A percentile compares a stretch with the other conserved stretches of the same genome.
These are phyloP conservation scores for Cephus pygmeus DNA, from an alignment of 2,888 invertebrate species.

Conservation along the genomic window DNA sequence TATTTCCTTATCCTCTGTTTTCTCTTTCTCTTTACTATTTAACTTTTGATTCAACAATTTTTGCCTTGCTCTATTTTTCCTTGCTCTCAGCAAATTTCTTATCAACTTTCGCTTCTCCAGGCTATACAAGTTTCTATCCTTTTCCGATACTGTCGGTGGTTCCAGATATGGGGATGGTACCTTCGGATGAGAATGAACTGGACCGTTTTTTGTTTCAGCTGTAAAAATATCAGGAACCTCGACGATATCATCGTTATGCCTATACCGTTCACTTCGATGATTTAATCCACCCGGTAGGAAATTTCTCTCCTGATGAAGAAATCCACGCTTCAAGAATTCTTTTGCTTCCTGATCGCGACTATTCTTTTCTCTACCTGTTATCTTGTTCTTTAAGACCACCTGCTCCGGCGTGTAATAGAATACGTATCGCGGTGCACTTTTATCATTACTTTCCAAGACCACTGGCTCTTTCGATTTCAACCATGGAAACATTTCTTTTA, in stretches of 20 bases:
- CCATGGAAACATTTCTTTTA: conserved; percentile 14
- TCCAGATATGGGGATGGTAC: conserved; percentile 31
- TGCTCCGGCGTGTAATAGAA: conserved; percentile 6
- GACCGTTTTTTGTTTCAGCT: not conserved
- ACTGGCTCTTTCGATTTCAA: conserved; percentile 2
- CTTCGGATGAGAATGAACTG: conserved; percentile 3
- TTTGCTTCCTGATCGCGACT: not conserved
- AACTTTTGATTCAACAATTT: conserved; percentile 11
- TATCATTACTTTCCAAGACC: not conserved
- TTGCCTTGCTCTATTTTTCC: conserved; percentile 10
- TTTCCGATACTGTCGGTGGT: conserved; percentile 28
- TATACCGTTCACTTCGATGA: not conserved
- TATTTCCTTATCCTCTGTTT: conserved; percentile 21
- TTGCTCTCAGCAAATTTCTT: not conserved
- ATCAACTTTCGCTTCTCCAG: not conserved
- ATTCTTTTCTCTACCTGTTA: not conserved
- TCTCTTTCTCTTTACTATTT: conserved; percentile 17
- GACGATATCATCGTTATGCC: not conserved
- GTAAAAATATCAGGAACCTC: not conserved
- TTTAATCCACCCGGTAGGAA: not conserved
- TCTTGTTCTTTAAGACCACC: not conserved
- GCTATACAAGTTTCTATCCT: conserved; percentile 25
- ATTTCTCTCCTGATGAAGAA: not conserved
- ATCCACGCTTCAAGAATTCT: not conserved
- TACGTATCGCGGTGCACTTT: conserved; percentile 11